Conservation (phyloP, 2,888 invertebrate genomes). For the Ormyrus labotus region DNA sequence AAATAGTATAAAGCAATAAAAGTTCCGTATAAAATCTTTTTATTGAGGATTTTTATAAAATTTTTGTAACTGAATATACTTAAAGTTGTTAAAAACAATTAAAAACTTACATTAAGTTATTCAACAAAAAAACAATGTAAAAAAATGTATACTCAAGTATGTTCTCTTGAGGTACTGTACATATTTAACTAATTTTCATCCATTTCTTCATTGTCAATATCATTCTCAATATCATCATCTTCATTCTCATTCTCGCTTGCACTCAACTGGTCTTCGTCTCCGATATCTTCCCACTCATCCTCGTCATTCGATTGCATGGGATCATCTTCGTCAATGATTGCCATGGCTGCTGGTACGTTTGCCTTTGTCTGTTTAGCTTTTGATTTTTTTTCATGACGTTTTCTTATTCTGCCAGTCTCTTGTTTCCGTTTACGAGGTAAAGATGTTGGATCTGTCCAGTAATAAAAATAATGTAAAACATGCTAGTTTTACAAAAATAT, state of each 20-base stretch:
- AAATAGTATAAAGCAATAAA: too few species aligned
- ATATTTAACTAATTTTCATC: background rate
- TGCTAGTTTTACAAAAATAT: background rate
- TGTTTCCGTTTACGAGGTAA: constrained; percentile 66
- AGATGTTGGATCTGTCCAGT: constrained; percentile 68
- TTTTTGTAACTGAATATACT: too few species aligned
- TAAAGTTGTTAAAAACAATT: too few species aligned
- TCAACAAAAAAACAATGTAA: too few species aligned
- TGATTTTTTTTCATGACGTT: constrained; percentile 34
- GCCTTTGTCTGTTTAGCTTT: constrained; percentile 38
- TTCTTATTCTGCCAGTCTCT: constrained; percentile 16
- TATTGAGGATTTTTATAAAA: too few species aligned
- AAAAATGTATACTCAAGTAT: too few species aligned
- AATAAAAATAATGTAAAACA: constrained; percentile 16
- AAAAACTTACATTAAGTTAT: too few species aligned
- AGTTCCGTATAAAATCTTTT: too few species aligned
- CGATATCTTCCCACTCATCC: constrained; percentile 47
- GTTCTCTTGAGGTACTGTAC: too few species aligned
- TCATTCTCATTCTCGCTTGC: background rate
- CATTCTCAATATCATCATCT: constrained; percentile 8
- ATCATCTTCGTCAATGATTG: constrained; percentile 48
- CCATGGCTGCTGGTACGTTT: constrained; percentile 38
- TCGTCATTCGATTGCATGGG: constrained; percentile 52
- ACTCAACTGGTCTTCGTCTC: constrained; percentile 33
- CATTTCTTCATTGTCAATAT: background rate